These are phyloP conservation scores for Charadrius vociferus DNA, from an alignment of 2,113 vertebrate species.

Conservation along the genomic window DNA sequence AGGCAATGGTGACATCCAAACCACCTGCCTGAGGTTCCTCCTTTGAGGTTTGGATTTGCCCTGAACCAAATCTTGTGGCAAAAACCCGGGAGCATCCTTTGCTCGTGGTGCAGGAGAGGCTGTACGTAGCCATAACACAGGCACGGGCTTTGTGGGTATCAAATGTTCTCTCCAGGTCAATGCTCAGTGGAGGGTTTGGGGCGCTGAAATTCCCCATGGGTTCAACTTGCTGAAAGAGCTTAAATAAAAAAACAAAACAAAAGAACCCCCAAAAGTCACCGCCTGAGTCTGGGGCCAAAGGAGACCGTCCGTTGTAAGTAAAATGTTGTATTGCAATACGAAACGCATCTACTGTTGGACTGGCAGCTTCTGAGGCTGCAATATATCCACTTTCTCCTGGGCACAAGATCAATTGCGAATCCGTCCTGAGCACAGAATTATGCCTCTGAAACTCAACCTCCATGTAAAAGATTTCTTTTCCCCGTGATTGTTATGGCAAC, in stretches of 20 bases:
- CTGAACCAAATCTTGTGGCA: background rate
- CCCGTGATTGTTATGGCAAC: background rate
- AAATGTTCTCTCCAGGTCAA: background rate
- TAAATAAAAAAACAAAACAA: background rate
- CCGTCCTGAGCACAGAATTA: background rate
- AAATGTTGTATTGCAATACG: background rate
- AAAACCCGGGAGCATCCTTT: background rate
- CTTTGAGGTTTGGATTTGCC: background rate
- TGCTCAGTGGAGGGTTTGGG: background rate
- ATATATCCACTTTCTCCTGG: background rate
- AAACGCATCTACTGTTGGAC: background rate
- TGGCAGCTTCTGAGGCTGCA: background rate
- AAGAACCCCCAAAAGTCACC: background rate
- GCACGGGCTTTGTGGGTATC: rapidly evolving
- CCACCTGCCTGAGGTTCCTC: background rate
- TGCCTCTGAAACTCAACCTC: background rate
- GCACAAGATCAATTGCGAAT: background rate
- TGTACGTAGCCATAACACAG: rapidly evolving
- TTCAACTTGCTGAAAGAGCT: background rate
- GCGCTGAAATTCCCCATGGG: background rate
- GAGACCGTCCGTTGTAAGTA: background rate
- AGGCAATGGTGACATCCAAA: background rate
- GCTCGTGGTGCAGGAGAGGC: background rate
- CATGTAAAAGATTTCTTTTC: background rate
- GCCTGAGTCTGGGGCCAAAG: background rate